Percentiles rank a stretch among this genome's conserved stretches.
Evolutionary conservation across 1,140 invertebrate genomes (phyloP).

Genomic region (Solenopsis invicta): DNA sequence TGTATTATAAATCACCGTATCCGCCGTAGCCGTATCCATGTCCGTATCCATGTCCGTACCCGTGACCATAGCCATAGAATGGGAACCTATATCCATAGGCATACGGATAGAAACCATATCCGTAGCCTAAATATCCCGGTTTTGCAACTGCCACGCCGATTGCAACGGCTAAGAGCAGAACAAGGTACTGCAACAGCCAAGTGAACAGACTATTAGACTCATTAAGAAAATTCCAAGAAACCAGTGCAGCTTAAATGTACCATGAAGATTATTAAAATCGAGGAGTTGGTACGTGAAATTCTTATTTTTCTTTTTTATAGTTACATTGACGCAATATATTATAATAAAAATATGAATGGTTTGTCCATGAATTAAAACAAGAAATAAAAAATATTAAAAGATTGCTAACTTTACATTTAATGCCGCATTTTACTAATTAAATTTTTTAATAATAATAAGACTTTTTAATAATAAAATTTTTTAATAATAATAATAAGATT

Average conservation of each 20-base stretch:
- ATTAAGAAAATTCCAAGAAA: not conserved
- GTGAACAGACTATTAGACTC: not conserved
- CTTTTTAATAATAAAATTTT: no score
- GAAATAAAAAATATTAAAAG: not conserved
- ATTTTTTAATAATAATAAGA: no score
- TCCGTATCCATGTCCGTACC: conserved; percentile 55
- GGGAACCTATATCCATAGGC: conserved; percentile 35
- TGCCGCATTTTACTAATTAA: no score
- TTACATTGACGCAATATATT: not conserved
- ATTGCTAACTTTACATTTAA: no score
- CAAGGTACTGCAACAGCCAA: conserved; percentile 66
- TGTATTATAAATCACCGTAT: conserved; percentile 8
- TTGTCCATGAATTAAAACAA: not conserved
- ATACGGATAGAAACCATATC: conserved; percentile 54
- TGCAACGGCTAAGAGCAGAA: conserved; percentile 74
- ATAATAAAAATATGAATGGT: not conserved
- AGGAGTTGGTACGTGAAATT: not conserved
- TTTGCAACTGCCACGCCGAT: conserved; percentile 71
- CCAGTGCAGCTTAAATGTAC: not conserved
- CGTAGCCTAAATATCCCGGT: conserved; percentile 76
- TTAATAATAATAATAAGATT: no score
- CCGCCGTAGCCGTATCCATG: conserved; percentile 58
- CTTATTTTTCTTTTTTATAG: not conserved
- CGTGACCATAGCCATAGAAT: conserved; percentile 65
- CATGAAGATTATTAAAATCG: not conserved